These are phyloP conservation scores for Danio tinwini DNA, from an alignment of 2,797 vertebrate species.

Conservation along the genomic window DNA sequence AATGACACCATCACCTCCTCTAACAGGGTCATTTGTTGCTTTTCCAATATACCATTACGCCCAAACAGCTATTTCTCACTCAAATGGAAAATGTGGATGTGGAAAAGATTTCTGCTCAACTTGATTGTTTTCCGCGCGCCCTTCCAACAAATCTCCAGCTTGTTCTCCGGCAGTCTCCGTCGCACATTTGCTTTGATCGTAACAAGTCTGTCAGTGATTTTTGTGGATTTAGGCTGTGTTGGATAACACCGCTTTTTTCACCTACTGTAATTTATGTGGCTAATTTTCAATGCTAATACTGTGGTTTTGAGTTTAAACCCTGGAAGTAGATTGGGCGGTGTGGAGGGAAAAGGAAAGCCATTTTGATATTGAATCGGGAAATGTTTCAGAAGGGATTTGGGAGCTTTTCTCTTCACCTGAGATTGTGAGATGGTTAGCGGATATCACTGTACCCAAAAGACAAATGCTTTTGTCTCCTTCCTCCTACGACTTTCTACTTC, in stretches of 20 bases:
- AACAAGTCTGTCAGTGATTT: slow-evolving; percentile 51
- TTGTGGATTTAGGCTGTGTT: slow-evolving; percentile 42
- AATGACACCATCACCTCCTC: slow-evolving; percentile 67
- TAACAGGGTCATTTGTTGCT: slow-evolving; percentile 65
- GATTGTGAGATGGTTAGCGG: slow-evolving; percentile 7
- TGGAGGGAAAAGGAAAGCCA: slow-evolving; percentile 19
- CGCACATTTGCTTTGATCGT: slow-evolving; percentile 51
- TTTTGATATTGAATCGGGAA: slow-evolving; percentile 1
- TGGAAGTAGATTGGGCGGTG: neutral
- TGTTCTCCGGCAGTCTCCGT: slow-evolving; percentile 18
- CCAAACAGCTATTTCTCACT: slow-evolving; percentile 63
- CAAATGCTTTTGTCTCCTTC: slow-evolving; percentile 29
- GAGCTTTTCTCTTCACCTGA: slow-evolving; percentile 18
- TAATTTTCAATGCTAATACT: slow-evolving; percentile 28
- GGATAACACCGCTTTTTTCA: slow-evolving; percentile 4
- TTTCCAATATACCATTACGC: slow-evolving; percentile 67
- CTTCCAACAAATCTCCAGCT: slow-evolving; percentile 55
- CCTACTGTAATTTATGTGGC: slow-evolving; percentile 23
- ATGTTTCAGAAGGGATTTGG: slow-evolving; percentile 30
- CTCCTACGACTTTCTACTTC: slow-evolving; percentile 32
- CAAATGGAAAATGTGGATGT: slow-evolving; percentile 60
- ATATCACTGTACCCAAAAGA: slow-evolving; percentile 36
- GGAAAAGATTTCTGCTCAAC: slow-evolving; percentile 52
- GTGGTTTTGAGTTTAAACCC: slow-evolving; percentile 16
- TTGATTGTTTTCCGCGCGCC: slow-evolving; percentile 57